Conservation (phyloP, 2,797 vertebrate genomes). For the Simalia tracyae region DNA sequence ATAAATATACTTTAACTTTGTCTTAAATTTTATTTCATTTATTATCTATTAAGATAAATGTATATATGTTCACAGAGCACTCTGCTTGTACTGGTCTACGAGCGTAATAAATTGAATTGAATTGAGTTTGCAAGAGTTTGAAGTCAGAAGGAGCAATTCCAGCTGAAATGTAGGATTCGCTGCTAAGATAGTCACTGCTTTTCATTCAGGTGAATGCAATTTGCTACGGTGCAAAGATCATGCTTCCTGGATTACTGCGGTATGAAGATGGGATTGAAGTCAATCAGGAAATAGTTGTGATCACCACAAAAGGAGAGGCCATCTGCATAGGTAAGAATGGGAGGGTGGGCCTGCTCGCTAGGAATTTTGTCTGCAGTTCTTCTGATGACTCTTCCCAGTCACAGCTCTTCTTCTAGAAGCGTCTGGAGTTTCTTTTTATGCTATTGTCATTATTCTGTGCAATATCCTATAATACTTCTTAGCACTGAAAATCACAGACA, state of each 20-base stretch:
- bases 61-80: no score
- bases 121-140: neutral
- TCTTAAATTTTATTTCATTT: no score
- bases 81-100: no score
- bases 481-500: neutral
- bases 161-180: neutral
- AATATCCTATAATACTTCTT: neutral
- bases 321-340: slow-evolving; percentile 86
- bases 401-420: neutral
- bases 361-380: neutral
- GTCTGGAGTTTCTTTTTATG: neutral
- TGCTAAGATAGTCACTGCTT: neutral
- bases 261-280: slow-evolving; percentile 96
- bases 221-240: slow-evolving; percentile 96
- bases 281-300: slow-evolving; percentile 92
- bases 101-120: no score
- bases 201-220: slow-evolving; percentile 90
- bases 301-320: slow-evolving; percentile 96
- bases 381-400: neutral
- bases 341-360: no score
- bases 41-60: no score
- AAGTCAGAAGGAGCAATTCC: neutral
- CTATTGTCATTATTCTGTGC: neutral
- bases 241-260: slow-evolving; percentile 91
- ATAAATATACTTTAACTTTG: no score